These are phyloP conservation scores for Macrobrachium nipponense DNA, from an alignment of 1,140 invertebrate genomes.

Conservation along the genomic window DNA sequence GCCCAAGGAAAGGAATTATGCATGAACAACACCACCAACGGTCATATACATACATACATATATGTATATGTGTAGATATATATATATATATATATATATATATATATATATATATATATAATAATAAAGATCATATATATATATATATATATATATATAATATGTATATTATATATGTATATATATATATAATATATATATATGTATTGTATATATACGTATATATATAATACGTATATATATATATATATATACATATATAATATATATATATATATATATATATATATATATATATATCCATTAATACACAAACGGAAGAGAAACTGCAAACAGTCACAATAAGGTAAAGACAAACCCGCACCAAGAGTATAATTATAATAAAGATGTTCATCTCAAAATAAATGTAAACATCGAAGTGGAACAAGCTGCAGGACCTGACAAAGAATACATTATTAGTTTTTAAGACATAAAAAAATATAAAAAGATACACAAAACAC, in stretches of 20 bases:
- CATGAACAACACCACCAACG: too few species aligned
- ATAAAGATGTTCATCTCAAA: too few species aligned
- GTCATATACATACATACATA: too few species aligned
- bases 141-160: not conserved
- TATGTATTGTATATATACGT: not conserved
- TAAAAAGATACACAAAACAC: too few species aligned
- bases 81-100: not conserved
- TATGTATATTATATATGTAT: too few species aligned
- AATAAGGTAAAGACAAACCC: not conserved
- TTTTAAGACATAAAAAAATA: too few species aligned
- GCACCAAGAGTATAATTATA: too few species aligned
- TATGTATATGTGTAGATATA: not conserved
- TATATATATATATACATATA: not conserved
- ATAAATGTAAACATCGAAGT: too few species aligned
- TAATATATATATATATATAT: not conserved
- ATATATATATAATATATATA: not conserved
- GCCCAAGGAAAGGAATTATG: too few species aligned
- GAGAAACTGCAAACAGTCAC: not conserved
- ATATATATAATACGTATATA: not conserved
- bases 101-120: conserved; percentile 5
- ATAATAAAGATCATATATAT: too few species aligned
- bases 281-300: conserved; percentile 1
- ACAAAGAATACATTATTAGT: too few species aligned
- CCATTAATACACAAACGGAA: not conserved
- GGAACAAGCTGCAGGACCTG: too few species aligned